Evolutionary conservation across 2,888 invertebrate species (phyloP), one percentile per base, ranked within the genome.

Genomic region (Ormyrus rosae): DNA sequence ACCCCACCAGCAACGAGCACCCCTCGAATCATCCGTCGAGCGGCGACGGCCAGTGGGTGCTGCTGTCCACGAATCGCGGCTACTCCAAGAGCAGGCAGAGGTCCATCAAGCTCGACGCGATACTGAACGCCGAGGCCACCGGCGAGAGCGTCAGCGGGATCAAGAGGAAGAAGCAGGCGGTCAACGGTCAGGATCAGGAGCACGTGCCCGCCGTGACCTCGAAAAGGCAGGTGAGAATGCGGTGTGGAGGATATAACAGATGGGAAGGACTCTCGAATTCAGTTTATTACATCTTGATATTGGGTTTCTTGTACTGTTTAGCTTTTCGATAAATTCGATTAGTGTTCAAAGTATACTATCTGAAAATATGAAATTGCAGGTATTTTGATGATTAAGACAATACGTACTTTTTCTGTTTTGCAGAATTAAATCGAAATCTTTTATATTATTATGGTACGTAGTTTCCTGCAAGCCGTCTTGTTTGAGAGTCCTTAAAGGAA

Each of bases 21-120:
- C 93, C 94, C 0, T 89, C 91, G 4, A 92, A 92, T 3, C 93
- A 94, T 88, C 95, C 95, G 0, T 92, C 93, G 0, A 92, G 92
- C 81, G 94, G 95, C 0, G 94, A 95, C 81, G 96, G 96, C 0
- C 94, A 95, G 84, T 96, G 96, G 96, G 94, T 96, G 2, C 91
- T 96, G 2, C 90, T 96, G 7, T 95, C 95, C 0, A 95, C 95
- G 5, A 96, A 96, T 10, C 95, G 95, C 90, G 96, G 96, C 0
- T 96, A 95, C 86, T 88, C 90, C 1, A 90, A 90, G 56, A 86
- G 89, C 4, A 85, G 90, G 34, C 90, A 91, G 81, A 87, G 91
- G 65, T 91, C 91, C 3, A 88, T 92, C n/a, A 89, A 90, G 69
- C 83, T 91, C 61, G 90, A 90, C 55, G 68, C 87, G 0, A 19